These are phyloP conservation scores for Catostomus latipinnis DNA, from an alignment of 2,797 vertebrate genomes.

Conservation along the genomic window DNA sequence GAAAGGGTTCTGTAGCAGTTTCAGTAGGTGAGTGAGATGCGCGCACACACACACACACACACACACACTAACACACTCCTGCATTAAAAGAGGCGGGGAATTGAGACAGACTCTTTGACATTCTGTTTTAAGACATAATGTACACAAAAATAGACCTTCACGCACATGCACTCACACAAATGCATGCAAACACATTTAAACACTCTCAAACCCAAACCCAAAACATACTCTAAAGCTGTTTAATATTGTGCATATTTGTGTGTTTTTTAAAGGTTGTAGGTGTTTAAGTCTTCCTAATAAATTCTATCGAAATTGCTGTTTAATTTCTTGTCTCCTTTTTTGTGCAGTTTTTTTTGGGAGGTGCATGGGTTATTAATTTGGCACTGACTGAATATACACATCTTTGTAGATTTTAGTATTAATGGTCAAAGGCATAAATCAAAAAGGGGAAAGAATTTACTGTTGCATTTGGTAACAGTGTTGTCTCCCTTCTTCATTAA, in stretches of 20 bases:
- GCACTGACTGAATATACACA: neutral
- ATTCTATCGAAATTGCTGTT: neutral
- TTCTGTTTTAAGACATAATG: neutral
- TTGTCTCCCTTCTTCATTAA: no score
- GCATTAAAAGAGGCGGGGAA: constrained; percentile 28
- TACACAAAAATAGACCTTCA: neutral
- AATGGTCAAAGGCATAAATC: neutral
- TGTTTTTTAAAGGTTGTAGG: neutral
- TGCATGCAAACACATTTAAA: neutral
- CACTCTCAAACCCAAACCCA: neutral
- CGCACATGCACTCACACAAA: neutral
- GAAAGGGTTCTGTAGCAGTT: constrained; percentile 7
- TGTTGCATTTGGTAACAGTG: no score
- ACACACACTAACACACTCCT: neutral
- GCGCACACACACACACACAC: no score
- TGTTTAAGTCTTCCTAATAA: constrained; percentile 14
- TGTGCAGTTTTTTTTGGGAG: neutral
- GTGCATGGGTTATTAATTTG: neutral
- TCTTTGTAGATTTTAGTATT: neutral
- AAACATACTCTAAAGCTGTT: neutral
- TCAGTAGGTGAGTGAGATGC: constrained; percentile 51
- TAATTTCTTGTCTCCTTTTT: neutral
- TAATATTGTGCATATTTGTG: neutral
- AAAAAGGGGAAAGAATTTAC: neutral
- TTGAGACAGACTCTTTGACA: constrained; percentile 5